Conservation (phyloP, 2,888 invertebrate genomes). For the Pammene fasciana region DNA sequence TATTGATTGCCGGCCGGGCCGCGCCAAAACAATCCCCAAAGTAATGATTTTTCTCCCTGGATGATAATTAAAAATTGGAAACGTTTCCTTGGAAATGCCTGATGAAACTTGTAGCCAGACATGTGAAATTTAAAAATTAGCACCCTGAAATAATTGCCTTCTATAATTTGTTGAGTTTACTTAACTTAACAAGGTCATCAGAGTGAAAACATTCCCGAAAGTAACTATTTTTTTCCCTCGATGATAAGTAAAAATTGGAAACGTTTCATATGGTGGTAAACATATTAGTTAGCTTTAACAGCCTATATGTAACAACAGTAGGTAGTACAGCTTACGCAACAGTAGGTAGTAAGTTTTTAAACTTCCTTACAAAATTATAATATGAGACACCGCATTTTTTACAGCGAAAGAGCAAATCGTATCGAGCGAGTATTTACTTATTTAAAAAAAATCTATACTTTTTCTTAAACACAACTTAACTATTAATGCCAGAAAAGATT, state of each 20-base stretch:
- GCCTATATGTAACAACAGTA: too few species aligned
- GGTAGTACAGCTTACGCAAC: too few species aligned
- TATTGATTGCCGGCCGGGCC: slow-evolving; percentile 85
- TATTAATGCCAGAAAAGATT: too few species aligned
- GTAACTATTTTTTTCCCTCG: slow-evolving; percentile 65
- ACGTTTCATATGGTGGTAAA: not conserved
- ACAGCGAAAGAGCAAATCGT: too few species aligned
- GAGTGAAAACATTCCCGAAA: slow-evolving; percentile 70
- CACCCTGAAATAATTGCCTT: too few species aligned
- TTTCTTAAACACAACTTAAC: too few species aligned
- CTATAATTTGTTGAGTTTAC: too few species aligned
- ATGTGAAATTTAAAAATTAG: not conserved
- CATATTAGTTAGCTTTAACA: too few species aligned
- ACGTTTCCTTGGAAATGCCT: not conserved
- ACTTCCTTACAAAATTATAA: not conserved
- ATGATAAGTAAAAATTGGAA: slow-evolving; percentile 37
- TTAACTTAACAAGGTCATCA: too few species aligned
- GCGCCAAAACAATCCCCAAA: slow-evolving; percentile 75
- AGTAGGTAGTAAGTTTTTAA: not conserved
- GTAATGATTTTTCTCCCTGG: slow-evolving; percentile 65
- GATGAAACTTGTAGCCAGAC: too few species aligned
- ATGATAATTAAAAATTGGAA: slow-evolving; percentile 38
- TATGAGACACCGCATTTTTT: not conserved
- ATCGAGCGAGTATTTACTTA: too few species aligned
- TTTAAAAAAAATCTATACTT: too few species aligned